These are phyloP conservation scores for Apocrypta bakeri DNA, from an alignment of 1,140 invertebrate species.

Conservation along the genomic window DNA sequence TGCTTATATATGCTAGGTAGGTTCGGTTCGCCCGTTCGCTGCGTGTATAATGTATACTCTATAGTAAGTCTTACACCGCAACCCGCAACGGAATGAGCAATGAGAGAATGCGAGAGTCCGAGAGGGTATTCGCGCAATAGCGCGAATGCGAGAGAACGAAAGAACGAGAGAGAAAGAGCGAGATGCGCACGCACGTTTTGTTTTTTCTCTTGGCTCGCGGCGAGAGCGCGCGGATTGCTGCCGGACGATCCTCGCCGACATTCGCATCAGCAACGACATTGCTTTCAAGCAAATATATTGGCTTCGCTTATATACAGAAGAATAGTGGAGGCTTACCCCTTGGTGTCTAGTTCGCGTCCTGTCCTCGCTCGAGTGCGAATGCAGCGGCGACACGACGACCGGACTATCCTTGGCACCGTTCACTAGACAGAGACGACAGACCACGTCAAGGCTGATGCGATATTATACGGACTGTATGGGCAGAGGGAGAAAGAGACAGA, in stretches of 20 bases:
- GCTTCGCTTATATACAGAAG: background rate
- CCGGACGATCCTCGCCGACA: too few species aligned
- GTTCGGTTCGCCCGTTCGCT: background rate
- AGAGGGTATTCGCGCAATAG: too few species aligned
- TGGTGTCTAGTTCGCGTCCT: background rate
- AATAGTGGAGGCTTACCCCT: background rate
- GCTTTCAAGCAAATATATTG: background rate
- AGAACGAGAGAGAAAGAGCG: too few species aligned
- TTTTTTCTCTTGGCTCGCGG: conserved; percentile 21
- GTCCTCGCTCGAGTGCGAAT: background rate
- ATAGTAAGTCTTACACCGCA: too few species aligned
- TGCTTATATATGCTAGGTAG: background rate
- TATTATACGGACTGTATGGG: too few species aligned
- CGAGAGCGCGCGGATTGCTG: background rate
- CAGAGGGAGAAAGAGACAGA: too few species aligned
- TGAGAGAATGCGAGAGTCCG: too few species aligned
- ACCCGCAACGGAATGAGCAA: too few species aligned
- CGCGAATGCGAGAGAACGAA: too few species aligned
- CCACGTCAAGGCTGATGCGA: too few species aligned
- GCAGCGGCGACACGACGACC: background rate
- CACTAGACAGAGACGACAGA: conserved; percentile 7
- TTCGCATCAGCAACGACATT: background rate
- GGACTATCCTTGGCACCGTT: conserved; percentile 29
- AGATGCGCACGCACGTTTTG: conserved; percentile 41
- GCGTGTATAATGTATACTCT: too few species aligned